phyloP scores from a whole-genome alignment of 2,888 invertebrate genomes.

The Mamestra brassicae region DNA sequence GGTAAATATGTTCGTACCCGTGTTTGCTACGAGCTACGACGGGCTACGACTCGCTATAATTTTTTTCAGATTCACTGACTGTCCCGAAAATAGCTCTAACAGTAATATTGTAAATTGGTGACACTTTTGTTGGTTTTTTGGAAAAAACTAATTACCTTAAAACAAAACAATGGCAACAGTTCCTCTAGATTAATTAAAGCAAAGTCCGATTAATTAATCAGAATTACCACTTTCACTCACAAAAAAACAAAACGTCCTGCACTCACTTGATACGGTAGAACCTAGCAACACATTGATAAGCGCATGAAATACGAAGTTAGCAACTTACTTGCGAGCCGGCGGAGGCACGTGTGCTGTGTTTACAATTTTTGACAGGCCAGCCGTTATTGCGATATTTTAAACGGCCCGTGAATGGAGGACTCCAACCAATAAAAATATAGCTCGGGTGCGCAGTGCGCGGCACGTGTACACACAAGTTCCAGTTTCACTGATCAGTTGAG shows the following conservation, averaged over 20 bases:
- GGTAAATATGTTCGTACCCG: background rate
- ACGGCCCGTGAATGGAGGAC: constrained; percentile 73
- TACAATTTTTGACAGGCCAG: constrained; percentile 85
- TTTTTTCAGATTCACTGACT: background rate
- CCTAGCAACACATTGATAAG: constrained; percentile 37
- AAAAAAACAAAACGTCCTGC: constrained; percentile 47
- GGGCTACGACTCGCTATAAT: background rate
- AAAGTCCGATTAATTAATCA: constrained; percentile 3
- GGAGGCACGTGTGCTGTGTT: constrained; percentile 87
- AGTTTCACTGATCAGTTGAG: constrained; percentile 75
- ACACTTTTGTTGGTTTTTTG: background rate
- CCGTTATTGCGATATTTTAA: constrained; percentile 77
- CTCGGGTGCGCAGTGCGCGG: constrained; percentile 80
- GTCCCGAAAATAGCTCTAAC: background rate
- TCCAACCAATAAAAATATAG: constrained; percentile 76
- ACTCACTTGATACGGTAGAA: constrained; percentile 41
- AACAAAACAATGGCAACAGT: background rate
- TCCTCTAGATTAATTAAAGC: background rate
- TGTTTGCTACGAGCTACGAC: constrained; percentile 16
- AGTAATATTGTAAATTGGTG: background rate
- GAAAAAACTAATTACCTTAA: background rate
- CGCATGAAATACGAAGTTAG: constrained; percentile 56
- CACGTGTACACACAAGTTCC: constrained; percentile 77
- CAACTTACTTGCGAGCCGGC: constrained; percentile 87
- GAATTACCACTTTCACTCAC: constrained; percentile 41